Percentiles rank a stretch among this genome's conserved stretches.
Conservation (phyloP, 30 jellyfish, hydroid and myxozoan species). For the Rhopilema esculentum region DNA sequence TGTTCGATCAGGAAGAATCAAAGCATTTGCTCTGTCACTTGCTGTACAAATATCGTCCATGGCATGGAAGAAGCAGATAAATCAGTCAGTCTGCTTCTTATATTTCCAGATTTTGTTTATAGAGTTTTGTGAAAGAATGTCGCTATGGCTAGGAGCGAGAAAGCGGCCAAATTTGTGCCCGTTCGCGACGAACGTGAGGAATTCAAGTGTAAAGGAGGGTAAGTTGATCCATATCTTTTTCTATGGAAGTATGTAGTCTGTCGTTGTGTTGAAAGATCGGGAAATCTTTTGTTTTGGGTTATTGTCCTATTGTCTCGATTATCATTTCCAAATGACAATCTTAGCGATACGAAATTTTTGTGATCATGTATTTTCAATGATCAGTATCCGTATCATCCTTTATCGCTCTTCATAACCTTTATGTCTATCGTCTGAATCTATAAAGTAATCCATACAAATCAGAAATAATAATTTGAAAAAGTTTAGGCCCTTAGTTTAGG, state of each 20-base stretch:
- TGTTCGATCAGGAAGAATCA: not conserved
- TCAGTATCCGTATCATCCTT: no score
- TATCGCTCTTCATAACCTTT: not conserved
- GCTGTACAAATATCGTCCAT: no score
- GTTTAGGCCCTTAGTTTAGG: not conserved
- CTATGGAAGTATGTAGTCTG: not conserved
- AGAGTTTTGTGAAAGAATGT: not conserved
- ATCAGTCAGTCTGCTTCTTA: not conserved
- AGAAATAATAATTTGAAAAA: no score
- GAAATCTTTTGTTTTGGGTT: not conserved
- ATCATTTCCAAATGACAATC: not conserved
- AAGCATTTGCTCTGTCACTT: no score
- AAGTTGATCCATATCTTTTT: not conserved
- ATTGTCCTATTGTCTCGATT: not conserved
- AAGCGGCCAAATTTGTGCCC: not conserved
- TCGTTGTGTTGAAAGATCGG: not conserved
- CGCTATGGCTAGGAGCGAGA: not conserved
- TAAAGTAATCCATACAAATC: not conserved
- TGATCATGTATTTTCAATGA: not conserved
- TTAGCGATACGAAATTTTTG: not conserved
- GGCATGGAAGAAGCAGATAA: not conserved
- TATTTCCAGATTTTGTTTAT: not conserved
- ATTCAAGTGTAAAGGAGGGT: not conserved
- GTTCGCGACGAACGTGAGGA: not conserved
- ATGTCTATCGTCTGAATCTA: not conserved